These are phyloP conservation scores for Petroica traversi DNA, from an alignment of 2,113 vertebrate species.

Conservation along the genomic window DNA sequence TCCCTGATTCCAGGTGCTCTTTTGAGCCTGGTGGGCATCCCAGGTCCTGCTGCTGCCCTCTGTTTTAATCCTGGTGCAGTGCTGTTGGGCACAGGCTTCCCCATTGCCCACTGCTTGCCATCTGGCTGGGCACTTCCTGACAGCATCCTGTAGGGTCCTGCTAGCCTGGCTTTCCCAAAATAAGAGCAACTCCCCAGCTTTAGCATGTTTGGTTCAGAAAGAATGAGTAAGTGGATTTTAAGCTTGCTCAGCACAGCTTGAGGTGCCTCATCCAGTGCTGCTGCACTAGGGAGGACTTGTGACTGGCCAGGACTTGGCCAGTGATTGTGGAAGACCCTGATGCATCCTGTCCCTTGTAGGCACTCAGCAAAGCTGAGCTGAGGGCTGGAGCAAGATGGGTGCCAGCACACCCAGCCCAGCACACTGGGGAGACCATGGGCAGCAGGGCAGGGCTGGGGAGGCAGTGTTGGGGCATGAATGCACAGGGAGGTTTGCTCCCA, in stretches of 20 bases:
- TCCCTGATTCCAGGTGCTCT: neutral
- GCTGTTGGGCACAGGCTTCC: neutral
- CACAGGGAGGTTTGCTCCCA: neutral
- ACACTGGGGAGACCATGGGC: rapidly evolving
- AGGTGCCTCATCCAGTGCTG: neutral
- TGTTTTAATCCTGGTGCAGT: rapidly evolving
- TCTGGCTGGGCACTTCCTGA: neutral
- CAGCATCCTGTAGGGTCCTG: neutral
- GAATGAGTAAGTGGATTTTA: neutral
- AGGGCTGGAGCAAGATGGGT: neutral
- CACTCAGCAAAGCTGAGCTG: neutral
- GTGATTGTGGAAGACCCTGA: neutral
- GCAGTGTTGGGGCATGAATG: rapidly evolving
- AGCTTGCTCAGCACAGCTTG: neutral
- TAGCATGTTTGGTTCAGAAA: neutral
- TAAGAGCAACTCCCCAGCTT: neutral
- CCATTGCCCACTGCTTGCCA: neutral
- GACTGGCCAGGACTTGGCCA: too few species aligned
- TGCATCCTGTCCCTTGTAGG: neutral
- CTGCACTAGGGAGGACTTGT: neutral
- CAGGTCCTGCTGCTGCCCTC: neutral
- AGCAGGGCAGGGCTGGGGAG: neutral
- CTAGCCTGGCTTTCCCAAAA: neutral
- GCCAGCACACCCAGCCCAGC: neutral
- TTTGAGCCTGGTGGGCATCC: rapidly evolving